Conservation (phyloP, 2,797 vertebrate species). For the Melanotaenia parkinsoni region DNA sequence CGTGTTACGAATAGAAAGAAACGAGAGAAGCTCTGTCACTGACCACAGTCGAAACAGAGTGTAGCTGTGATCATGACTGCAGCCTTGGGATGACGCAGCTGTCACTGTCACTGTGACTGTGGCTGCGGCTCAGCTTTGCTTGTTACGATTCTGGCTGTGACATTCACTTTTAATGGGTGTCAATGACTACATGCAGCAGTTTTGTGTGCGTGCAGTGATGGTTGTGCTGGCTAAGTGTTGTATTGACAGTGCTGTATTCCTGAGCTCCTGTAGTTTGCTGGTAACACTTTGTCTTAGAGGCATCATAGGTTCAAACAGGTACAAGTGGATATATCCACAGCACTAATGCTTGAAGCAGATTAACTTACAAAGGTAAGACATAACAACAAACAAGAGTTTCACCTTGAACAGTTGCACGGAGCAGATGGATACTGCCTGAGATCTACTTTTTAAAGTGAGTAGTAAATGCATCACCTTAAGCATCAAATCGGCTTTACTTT, state of each 20-base stretch:
- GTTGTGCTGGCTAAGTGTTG: not conserved
- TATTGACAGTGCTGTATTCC: not conserved
- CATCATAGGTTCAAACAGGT: not conserved
- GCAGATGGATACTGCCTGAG: constrained; percentile 7
- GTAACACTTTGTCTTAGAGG: not conserved
- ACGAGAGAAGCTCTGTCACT: constrained; percentile 13
- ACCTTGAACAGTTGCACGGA: not conserved
- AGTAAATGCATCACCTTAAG: not conserved
- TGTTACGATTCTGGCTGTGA: constrained; percentile 10
- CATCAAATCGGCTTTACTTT: not conserved
- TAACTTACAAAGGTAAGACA: not conserved
- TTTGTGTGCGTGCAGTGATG: not conserved
- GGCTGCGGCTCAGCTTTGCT: constrained; percentile 7
- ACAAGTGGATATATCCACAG: constrained; percentile 2
- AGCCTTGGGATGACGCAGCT: constrained; percentile 33
- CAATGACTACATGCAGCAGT: constrained; percentile 7
- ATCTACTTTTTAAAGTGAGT: constrained; percentile 19
- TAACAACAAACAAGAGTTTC: not conserved
- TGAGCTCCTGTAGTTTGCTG: not conserved
- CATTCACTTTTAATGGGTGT: constrained; percentile 23
- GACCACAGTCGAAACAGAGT: constrained; percentile 14
- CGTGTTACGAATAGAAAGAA: not conserved
- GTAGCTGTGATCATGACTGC: constrained; percentile 23
- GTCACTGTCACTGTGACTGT: constrained; percentile 21
- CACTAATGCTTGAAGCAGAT: not conserved